These are phyloP conservation scores for Neogale vison DNA, from an alignment of 2,113 vertebrate genomes.

Conservation along the genomic window DNA sequence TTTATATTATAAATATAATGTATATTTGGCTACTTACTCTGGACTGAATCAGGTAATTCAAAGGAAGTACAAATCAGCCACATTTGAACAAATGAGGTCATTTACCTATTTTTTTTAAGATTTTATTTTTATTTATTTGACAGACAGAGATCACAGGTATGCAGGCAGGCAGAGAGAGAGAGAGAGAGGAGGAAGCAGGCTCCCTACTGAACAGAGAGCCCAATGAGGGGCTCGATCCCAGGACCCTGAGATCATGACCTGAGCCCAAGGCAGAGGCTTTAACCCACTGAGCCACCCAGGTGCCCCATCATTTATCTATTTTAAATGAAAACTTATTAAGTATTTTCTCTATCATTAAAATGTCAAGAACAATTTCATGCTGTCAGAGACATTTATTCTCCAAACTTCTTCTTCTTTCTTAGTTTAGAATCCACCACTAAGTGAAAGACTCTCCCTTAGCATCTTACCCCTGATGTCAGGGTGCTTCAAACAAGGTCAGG, in stretches of 20 bases:
- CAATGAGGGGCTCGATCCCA: too few species aligned
- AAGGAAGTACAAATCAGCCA: not conserved
- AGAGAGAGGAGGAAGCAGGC: too few species aligned
- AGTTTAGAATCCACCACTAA: slow-evolving; percentile 25
- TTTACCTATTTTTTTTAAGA: not conserved
- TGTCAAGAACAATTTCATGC: not conserved
- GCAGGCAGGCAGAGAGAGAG: too few species aligned
- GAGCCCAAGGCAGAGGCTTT: too few species aligned
- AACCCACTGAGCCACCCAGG: too few species aligned
- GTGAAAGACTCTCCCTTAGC: not conserved
- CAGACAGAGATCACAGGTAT: too few species aligned
- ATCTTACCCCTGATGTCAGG: not conserved
- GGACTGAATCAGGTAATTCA: not conserved
- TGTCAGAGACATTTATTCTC: not conserved
- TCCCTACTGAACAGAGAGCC: too few species aligned
- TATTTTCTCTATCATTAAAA: slow-evolving; percentile 46
- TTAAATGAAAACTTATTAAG: slow-evolving; percentile 26
- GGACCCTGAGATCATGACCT: too few species aligned
- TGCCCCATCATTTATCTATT: not conserved
- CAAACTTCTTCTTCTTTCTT: not conserved
- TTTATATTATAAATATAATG: too few species aligned
- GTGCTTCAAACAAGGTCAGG: not conserved
- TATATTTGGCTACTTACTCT: slow-evolving; percentile 23
- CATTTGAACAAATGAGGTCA: not conserved
- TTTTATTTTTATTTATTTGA: too few species aligned